A percentile compares a stretch with the other conserved stretches of the same genome.
These are phyloP conservation scores for Ageneiosus marmoratus DNA, from an alignment of 2,113 vertebrate genomes.

Conservation along the genomic window DNA sequence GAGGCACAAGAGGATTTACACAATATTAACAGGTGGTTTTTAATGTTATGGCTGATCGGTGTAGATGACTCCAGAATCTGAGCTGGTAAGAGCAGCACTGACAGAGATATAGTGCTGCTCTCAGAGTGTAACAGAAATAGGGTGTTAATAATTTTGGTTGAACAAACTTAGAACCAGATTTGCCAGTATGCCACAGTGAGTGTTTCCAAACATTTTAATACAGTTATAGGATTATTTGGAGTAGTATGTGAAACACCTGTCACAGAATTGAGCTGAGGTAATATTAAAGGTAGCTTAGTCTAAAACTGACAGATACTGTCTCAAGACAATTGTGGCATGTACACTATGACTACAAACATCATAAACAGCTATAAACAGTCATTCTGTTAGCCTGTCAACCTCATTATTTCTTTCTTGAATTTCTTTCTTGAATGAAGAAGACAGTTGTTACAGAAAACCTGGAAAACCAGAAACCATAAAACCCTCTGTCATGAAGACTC, in stretches of 20 bases:
- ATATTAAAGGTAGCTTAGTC: neutral
- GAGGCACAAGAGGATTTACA: too few relatives aligned
- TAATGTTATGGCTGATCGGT: too few relatives aligned
- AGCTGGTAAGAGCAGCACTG: neutral
- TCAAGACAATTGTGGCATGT: neutral
- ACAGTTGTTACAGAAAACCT: neutral
- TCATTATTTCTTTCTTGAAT: neutral
- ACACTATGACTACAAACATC: too few relatives aligned
- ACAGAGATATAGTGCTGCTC: neutral
- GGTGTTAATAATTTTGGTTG: neutral
- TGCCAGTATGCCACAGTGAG: neutral
- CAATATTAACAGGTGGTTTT: too few relatives aligned
- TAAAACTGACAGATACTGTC: neutral
- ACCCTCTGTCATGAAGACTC: neutral
- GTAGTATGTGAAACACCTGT: neutral
- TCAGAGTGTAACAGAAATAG: neutral
- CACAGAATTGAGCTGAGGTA: neutral
- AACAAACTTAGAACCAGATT: neutral
- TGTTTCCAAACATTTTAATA: neutral
- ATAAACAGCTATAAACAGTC: neutral
- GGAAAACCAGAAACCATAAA: neutral
- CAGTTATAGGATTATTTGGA: neutral
- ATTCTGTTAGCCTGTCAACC: neutral
- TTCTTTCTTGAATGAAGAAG: too few relatives aligned
- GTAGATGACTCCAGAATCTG: neutral